Evolutionary conservation across 35 echinoderm and acorn worm species (phyloP), one percentile per base, ranked within the genome.

Genomic region (Acanthaster planci): DNA sequence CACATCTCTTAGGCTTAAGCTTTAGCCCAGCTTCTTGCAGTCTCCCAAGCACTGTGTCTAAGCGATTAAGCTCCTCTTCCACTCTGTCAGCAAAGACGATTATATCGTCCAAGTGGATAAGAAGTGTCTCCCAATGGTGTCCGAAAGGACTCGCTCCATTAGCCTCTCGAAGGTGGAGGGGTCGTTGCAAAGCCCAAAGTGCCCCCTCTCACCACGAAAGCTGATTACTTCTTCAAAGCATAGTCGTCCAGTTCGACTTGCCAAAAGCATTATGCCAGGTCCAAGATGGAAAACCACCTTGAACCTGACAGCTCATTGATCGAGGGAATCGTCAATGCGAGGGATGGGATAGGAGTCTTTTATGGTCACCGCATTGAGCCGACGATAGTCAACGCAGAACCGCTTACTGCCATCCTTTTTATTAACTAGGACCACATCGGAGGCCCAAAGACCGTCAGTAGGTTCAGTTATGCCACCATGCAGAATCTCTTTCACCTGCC

Each of bases 361-460:
- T 3, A 40, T 32, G n/a, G 51, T 82, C 0, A 79, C 68, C 2
- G 42, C 39, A 55, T 90, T 90, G 0, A 90, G 27, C 21, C 38
- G 27, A 0, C 93, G n/a, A 40, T 94, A 94, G 51, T 87, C 84
- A 2, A 86, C 50, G 60, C 88, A 90, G 26, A 90, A 78, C 26
- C 92, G 8, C 9, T 85, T 78, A 35, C 80, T 78, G 2, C 86
- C 86, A 80, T 89, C 91, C 37, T 93, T 93, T 80, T 93, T 89
- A 12, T 21, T 78, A 8, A 93, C 91, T 30, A 89, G 31, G 9
- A 93, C 91, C 36, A 85, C 72, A 19, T 64, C 72, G 0, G 86
- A 78, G 42, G 80, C 80, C 80, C 78, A 93, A 0, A 81, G 91
- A 51, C 91, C 89, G 26, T 85, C 30, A 5, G 86, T 85, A 18